Evolutionary conservation across 64 coral and sea anemone genomes (phyloP).

Genomic region (Montipora efflorescens): DNA sequence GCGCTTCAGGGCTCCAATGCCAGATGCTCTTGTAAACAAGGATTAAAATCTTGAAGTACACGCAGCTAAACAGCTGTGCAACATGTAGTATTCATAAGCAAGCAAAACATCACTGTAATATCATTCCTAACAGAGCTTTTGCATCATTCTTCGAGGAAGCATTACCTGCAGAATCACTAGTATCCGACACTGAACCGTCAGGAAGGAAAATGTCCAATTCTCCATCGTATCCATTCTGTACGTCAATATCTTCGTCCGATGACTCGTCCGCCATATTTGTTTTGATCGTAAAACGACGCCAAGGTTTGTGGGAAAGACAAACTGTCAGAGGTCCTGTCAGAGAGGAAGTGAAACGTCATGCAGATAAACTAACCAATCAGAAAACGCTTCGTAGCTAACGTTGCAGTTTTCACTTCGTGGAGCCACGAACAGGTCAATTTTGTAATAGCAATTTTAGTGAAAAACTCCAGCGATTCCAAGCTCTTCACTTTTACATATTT

Average conservation of each 20-base stretch:
- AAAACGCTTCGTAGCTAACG: slow-evolving; percentile 75
- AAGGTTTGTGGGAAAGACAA: slow-evolving; percentile 61
- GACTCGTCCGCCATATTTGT: slow-evolving; percentile 97
- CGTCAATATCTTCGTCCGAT: slow-evolving; percentile 66
- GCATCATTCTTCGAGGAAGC: not conserved
- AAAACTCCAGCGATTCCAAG: not conserved
- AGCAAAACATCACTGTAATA: not conserved
- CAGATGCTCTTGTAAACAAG: no score
- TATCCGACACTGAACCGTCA: slow-evolving; percentile 48
- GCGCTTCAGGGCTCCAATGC: no score
- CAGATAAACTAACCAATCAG: slow-evolving; percentile 77
- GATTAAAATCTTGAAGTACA: no score
- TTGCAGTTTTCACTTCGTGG: not conserved
- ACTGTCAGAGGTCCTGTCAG: not conserved
- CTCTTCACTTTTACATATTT: not conserved
- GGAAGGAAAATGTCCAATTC: slow-evolving; percentile 62
- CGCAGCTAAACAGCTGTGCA: not conserved
- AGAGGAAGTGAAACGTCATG: not conserved
- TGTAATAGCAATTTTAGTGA: no score
- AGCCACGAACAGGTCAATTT: not conserved
- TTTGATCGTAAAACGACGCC: slow-evolving; percentile 52
- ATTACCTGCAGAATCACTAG: slow-evolving; percentile 57
- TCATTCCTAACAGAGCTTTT: not conserved
- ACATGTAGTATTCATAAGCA: not conserved
- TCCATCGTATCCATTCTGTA: slow-evolving; percentile 85